These are phyloP conservation scores for Macropodus opercularis DNA, from an alignment of 2,797 vertebrate species.

Conservation along the genomic window DNA sequence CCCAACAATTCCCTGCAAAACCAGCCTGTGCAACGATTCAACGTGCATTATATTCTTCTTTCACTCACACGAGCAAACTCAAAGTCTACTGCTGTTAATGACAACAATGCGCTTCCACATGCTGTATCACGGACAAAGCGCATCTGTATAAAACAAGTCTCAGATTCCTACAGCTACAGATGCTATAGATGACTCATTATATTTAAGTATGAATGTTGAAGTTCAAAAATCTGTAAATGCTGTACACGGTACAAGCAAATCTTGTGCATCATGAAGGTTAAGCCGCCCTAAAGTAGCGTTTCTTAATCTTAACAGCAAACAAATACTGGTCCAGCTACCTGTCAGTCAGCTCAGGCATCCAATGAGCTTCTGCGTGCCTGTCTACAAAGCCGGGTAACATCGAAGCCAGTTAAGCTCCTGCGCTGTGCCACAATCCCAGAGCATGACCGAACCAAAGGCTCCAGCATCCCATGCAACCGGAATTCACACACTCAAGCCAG, in stretches of 20 bases:
- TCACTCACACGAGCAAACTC: no score
- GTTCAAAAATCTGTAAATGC: not conserved
- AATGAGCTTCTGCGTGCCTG: slow-evolving; percentile 52
- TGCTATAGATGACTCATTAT: no score
- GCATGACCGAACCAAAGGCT: slow-evolving; percentile 22
- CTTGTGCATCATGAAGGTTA: slow-evolving; percentile 27
- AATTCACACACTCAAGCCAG: slow-evolving; percentile 8
- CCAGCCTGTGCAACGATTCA: no score
- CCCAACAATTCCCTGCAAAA: no score
- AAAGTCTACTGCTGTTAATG: not conserved
- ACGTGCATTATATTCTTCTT: no score
- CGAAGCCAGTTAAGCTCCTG: slow-evolving; percentile 60
- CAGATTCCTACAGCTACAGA: no score
- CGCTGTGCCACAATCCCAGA: slow-evolving; percentile 32
- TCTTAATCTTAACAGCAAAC: slow-evolving; percentile 50
- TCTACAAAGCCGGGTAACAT: slow-evolving; percentile 61
- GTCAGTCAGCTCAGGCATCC: slow-evolving; percentile 47
- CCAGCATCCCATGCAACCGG: slow-evolving; percentile 16
- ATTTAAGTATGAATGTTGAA: not conserved
- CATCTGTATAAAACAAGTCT: no score
- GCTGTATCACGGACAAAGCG: no score
- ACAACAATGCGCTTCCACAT: not conserved
- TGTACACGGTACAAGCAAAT: slow-evolving; percentile 20
- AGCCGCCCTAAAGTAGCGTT: slow-evolving; percentile 35
- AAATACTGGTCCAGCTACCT: slow-evolving; percentile 36